Conservation (phyloP, 2,888 invertebrate genomes). For the Acrobasis consociella region DNA sequence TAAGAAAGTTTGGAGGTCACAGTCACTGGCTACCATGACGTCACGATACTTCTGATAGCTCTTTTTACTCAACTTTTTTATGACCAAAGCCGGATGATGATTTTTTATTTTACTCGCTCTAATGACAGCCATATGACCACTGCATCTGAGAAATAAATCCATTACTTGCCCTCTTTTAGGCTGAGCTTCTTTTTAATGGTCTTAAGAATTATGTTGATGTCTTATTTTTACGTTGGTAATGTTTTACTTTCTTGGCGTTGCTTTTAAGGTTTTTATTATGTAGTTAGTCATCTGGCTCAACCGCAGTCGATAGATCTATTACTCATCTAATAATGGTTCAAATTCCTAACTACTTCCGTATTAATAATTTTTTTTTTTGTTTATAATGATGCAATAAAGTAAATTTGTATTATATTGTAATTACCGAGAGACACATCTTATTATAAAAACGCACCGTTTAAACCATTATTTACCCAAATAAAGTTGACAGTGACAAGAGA, state of each 20-base stretch:
- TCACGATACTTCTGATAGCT: constrained; percentile 35
- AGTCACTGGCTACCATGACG: constrained; percentile 33
- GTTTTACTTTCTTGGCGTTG: neutral
- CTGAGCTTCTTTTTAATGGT: constrained; percentile 15
- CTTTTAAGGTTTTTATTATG: neutral
- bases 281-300: no score
- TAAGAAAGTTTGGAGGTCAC: constrained; percentile 8
- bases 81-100: constrained; percentile 45
- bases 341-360: no score
- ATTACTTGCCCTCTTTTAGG: constrained; percentile 17
- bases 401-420: no score
- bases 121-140: constrained; percentile 38
- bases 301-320: no score
- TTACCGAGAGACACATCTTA: no score
- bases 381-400: no score
- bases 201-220: constrained; percentile 18
- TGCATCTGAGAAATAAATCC: constrained; percentile 25
- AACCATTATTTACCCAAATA: no score
- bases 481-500: no score
- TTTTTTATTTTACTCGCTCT: constrained; percentile 41
- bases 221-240: constrained; percentile 4
- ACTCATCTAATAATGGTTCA: no score
- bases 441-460: no score
- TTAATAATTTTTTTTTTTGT: no score
- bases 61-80: constrained; percentile 25